A percentile compares a stretch with the other conserved stretches of the same genome.
These are phyloP conservation scores for Nesogale talazaci DNA, from an alignment of 2,113 vertebrate genomes.

Conservation along the genomic window DNA sequence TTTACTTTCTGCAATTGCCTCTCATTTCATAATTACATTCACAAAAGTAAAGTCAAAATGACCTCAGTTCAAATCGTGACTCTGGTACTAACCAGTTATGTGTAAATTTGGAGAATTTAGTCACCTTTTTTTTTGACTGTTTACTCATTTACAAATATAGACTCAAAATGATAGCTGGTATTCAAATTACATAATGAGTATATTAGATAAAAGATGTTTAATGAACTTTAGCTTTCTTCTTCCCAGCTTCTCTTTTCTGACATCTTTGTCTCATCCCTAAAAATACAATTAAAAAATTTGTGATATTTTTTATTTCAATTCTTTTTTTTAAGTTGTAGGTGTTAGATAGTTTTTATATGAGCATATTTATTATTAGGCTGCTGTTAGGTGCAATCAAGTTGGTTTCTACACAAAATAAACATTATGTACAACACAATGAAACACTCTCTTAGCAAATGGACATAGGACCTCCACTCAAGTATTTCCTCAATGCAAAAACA, in stretches of 20 bases:
- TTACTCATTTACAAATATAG: background rate
- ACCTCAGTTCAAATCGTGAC: background rate
- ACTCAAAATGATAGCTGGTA: background rate
- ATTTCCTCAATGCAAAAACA: too few relatives aligned
- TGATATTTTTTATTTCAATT: conserved; percentile 33
- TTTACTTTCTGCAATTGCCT: background rate
- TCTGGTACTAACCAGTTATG: background rate
- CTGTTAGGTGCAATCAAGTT: too few relatives aligned
- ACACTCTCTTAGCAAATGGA: too few relatives aligned
- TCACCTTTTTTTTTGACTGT: background rate
- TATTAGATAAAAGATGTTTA: background rate
- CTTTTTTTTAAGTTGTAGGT: conserved; percentile 1
- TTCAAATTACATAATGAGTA: background rate
- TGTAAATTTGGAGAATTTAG: background rate
- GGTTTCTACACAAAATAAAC: too few relatives aligned
- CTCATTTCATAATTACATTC: background rate
- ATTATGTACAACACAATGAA: too few relatives aligned
- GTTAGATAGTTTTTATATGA: background rate
- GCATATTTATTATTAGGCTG: background rate
- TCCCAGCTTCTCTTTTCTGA: background rate
- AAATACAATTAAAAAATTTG: conserved; percentile 34
- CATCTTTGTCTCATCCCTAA: background rate
- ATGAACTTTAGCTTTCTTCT: background rate
- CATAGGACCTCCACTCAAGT: too few relatives aligned
- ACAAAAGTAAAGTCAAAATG: background rate